Percentiles rank a stretch among this genome's conserved stretches.
These are phyloP conservation scores for Reticulitermes speratus DNA, from an alignment of 1,140 invertebrate genomes.

Conservation along the genomic window DNA sequence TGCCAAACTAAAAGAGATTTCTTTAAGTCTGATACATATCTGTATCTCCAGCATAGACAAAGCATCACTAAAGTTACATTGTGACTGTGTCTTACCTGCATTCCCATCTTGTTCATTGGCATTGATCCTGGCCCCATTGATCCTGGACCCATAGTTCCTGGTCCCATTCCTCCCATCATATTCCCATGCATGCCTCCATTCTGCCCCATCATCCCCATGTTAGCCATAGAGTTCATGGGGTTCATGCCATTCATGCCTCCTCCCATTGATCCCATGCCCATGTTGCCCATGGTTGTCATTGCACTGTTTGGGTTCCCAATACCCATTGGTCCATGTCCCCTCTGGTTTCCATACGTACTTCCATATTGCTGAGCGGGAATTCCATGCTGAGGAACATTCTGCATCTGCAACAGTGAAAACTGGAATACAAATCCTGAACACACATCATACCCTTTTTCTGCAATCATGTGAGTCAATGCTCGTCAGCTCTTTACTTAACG, in stretches of 20 bases:
- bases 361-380: conserved; percentile 50
- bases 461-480: background rate
- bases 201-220: conserved; percentile 65
- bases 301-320: conserved; percentile 47
- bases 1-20: too few species aligned
- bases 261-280: conserved; percentile 41
- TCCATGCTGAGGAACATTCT: conserved; percentile 49
- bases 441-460: background rate
- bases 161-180: conserved; percentile 55
- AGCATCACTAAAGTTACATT: too few species aligned
- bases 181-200: conserved; percentile 54
- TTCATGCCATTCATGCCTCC: conserved; percentile 44
- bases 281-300: conserved; percentile 41
- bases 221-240: conserved; percentile 62
- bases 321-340: conserved; percentile 52
- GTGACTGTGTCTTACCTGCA: conserved; percentile 52
- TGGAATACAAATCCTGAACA: conserved; percentile 33
- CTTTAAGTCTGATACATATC: too few species aligned
- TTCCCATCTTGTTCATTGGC: conserved; percentile 55
- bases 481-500: background rate
- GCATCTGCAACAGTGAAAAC: conserved; percentile 40
- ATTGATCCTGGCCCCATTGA: conserved; percentile 47
- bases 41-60: too few species aligned
- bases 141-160: conserved; percentile 42
- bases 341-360: conserved; percentile 55